phyloP scores from a whole-genome alignment of 2,888 invertebrate species.

The Chrysina gloriosa region DNA sequence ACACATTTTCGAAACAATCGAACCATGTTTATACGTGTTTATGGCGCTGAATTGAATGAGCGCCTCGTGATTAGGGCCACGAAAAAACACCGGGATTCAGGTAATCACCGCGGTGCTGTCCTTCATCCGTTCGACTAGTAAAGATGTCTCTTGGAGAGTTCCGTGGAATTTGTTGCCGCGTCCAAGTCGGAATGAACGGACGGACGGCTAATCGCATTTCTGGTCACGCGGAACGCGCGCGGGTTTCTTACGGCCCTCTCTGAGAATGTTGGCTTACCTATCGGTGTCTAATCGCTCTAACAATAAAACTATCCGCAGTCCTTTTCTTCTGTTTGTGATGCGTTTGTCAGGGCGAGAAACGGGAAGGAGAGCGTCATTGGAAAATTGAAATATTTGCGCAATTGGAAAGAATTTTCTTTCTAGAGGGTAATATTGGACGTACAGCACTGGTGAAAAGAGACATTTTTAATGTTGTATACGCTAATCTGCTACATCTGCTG shows the following conservation, averaged over 20 bases:
- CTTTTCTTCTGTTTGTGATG: not conserved
- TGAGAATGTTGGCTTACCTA: not conserved
- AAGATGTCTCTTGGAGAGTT: conserved; percentile 46
- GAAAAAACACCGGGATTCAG: conserved; percentile 18
- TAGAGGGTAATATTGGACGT: no score
- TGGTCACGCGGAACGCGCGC: conserved; percentile 46
- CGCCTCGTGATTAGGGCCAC: not conserved
- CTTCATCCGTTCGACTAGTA: conserved; percentile 45
- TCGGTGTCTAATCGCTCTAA: not conserved
- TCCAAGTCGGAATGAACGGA: conserved; percentile 28
- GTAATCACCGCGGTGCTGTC: conserved; percentile 41
- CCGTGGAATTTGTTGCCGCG: conserved; percentile 45
- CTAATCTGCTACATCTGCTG: no score
- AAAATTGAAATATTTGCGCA: not conserved
- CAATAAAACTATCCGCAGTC: not conserved
- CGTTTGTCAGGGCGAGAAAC: not conserved
- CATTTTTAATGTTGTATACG: no score
- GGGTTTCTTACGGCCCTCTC: conserved; percentile 4
- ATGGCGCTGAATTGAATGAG: not conserved
- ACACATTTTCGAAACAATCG: no score
- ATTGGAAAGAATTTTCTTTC: not conserved
- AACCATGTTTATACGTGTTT: no score
- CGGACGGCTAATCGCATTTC: conserved; percentile 48
- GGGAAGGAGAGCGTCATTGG: no score
- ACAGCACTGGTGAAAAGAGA: no score